phyloP scores from a whole-genome alignment of 2,888 invertebrate genomes.

The Apamea epomidion region DNA sequence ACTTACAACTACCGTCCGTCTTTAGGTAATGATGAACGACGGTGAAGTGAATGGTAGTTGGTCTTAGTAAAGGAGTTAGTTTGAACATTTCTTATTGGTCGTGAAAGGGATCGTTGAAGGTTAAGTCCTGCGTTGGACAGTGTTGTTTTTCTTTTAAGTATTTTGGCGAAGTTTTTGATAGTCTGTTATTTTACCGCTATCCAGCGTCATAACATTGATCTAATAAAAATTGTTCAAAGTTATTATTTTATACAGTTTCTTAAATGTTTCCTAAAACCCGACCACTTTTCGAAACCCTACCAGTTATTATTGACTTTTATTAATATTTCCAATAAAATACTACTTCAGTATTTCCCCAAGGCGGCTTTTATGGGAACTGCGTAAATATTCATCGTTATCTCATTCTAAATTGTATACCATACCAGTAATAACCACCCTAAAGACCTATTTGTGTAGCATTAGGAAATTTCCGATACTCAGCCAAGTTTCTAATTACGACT shows the following conservation, averaged over 20 bases:
- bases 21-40: slow-evolving; percentile 52
- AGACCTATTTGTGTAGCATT: background rate
- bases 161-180: slow-evolving; percentile 1
- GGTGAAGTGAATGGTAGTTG: slow-evolving; percentile 23
- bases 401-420: background rate
- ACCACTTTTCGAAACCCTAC: too few relatives aligned
- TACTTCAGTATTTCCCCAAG: background rate
- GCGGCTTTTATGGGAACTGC: background rate
- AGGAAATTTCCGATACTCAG: background rate
- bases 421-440: background rate
- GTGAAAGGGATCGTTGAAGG: slow-evolving; percentile 28
- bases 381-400: background rate
- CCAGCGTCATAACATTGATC: too few relatives aligned
- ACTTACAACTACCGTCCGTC: slow-evolving; percentile 56
- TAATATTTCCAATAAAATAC: background rate
- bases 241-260: background rate
- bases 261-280: background rate
- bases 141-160: slow-evolving; percentile 28
- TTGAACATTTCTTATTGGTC: slow-evolving; percentile 41
- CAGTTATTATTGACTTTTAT: background rate
- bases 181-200: background rate
- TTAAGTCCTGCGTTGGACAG: slow-evolving; percentile 8
- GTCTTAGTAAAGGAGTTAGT: slow-evolving; percentile 40
- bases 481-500: slow-evolving; percentile 1
- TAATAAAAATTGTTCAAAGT: background rate